Base-by-base conservation (phyloP, 2,113 vertebrate genomes). In the Anarhynchus alexandrinus region DNA sequence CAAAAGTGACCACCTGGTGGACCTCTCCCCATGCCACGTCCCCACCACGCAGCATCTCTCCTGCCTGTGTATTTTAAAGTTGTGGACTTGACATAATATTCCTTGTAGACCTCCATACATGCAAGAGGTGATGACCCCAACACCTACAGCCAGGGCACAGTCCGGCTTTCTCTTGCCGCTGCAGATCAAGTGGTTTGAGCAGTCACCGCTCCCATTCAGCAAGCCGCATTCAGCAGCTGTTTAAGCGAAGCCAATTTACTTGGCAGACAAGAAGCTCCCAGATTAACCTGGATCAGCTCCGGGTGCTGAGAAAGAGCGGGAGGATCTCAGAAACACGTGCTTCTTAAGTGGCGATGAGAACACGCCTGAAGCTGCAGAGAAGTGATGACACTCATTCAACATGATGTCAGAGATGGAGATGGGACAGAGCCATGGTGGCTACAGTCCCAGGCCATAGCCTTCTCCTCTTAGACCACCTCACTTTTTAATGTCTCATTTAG, bases 11-110 rank as follows among this genome's bases (percentile, higher is more conserved):
- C 29, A 62, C 11, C 5, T 1, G 0, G 32, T 20, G 25, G 55
- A 77, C 19, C 27, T 57, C 22, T 20, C 19, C 16, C 43, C 2
- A 1, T 0, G 0, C 30, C 38, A 49, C 1, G 1, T 16, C 32
- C 21, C 22, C 42, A 51, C 30, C 36, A 42, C 0, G 2, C 4
- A 32, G 54, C 43, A 72, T 13, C 26, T 81, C 42, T 74, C 64
- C 70, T 74, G 66, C 23, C 29, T 29, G 10, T 3, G 26, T 22
- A 34, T 67, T 67, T 67, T 74, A 45, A 86, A 82, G 54, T 11
- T 25, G 10, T 62, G 23, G 14, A 59, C 71, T 86, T 49, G 52
- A 20, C 22, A n/a, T 10, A 2, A 20, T 13, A 5, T 17, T 22
- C 49, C 22, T 20, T 21, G 22, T 26, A 17, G 66, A 43, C 25